phyloP scores from a whole-genome alignment of 92 coral and sea anemone species.

The Isaurus tuberculatus region DNA sequence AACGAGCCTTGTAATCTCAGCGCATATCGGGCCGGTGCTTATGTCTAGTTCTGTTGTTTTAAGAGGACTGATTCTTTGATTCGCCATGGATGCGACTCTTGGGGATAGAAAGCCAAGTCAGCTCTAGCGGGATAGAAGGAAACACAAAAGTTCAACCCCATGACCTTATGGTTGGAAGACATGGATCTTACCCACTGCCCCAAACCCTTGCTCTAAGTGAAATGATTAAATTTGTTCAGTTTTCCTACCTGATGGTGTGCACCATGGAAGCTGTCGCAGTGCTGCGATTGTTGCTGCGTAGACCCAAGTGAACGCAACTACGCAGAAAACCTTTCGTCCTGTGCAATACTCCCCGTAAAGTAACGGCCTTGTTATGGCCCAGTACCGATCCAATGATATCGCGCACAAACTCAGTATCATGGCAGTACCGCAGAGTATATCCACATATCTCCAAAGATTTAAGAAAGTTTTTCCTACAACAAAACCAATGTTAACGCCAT shows the following conservation, averaged over 20 bases:
- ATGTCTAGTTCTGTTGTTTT: too few species aligned
- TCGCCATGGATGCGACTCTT: too few species aligned
- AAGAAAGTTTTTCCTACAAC: conserved; percentile 64
- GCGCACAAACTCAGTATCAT: conserved; percentile 87
- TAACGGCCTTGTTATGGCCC: conserved; percentile 82
- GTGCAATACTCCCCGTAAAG: conserved; percentile 71
- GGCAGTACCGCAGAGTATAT: conserved; percentile 87
- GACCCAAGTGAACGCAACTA: conserved; percentile 73
- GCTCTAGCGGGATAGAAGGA: too few species aligned
- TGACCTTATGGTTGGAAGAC: too few species aligned
- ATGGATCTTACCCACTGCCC: too few species aligned
- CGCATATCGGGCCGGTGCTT: too few species aligned
- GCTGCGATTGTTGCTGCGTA: conserved; percentile 75
- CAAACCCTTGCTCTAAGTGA: too few species aligned
- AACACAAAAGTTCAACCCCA: too few species aligned
- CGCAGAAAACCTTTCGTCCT: conserved; percentile 55
- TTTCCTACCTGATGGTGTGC: conserved; percentile 37
- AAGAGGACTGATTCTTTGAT: too few species aligned
- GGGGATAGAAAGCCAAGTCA: too few species aligned
- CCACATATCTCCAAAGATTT: conserved; percentile 73
- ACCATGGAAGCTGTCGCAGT: conserved; percentile 49
- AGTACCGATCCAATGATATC: conserved; percentile 80
- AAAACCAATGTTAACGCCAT: conserved; percentile 38
- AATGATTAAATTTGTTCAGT: background rate
- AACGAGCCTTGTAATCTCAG: too few species aligned